Evolutionary conservation across 2,113 vertebrate species (phyloP), one percentile per base, ranked within the genome.

Genomic region (Cromileptes altivelis): DNA sequence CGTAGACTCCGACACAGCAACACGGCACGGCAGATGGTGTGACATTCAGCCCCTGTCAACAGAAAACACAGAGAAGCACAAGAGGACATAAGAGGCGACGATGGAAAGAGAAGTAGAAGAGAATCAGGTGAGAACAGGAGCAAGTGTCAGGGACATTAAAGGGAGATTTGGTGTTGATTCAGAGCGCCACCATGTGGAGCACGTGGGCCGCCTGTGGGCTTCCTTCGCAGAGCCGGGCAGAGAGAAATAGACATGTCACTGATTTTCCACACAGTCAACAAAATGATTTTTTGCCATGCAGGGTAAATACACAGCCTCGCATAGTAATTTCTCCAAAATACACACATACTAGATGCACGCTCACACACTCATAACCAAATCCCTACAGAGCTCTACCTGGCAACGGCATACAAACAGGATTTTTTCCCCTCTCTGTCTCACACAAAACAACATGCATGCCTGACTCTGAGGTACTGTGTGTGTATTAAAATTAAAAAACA

Each of bases 31-130:
- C 93, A 93, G 94, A 94, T 94, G 94, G 92, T 89, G 91, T 91
- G 93, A 92, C 93, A 93, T 89, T 93, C 88, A 90, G 88, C 85
- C 88, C 89, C 90, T 92, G 93, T 93, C 91, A 90, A 93, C 84
- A 82, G 81, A 63, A 87, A 84, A 91, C 77, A 82, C 60, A 81
- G 75, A 78, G 78, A 69, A 23, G 68, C 86, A 75, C 75, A 80
- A 89, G 91, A 89, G 88, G 78, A 90, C 85, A 88, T 50, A 65
- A 84, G 70, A 81, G 90, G 80, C n/a, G 58, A 70, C 40, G 78
- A 80, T 58, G 73, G 76, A 73, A 25, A 76, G 77, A 84, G 67
- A 74, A 81, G 82, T 52, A 73, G 82, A 21, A 25, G 84, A 84
- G 70, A 81, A 86, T 88, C 86, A 93, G 93, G 93, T 94, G 91